Percentiles rank a stretch among this genome's conserved stretches.
These are phyloP conservation scores for Tryphoninae sp. DNA, from an alignment of 2,888 invertebrate species.

Conservation along the genomic window DNA sequence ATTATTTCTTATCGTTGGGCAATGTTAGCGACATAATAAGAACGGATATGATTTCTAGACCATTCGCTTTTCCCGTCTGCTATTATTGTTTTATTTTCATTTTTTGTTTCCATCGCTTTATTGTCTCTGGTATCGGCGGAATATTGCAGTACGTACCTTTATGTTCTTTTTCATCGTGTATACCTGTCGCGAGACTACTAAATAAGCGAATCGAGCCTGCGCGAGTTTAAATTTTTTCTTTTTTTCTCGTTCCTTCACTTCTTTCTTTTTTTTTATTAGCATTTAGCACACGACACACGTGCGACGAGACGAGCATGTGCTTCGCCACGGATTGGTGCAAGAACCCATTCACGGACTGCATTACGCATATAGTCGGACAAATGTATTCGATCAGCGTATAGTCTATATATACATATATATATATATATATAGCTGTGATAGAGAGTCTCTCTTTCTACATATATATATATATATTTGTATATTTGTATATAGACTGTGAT, in stretches of 20 bases:
- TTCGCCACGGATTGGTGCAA: constrained; percentile 66
- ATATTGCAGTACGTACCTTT: constrained; percentile 41
- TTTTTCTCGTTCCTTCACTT: constrained; percentile 23
- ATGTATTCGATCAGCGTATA: constrained; percentile 4
- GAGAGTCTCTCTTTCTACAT: not conserved
- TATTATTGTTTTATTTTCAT: constrained; percentile 14
- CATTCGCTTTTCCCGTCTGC: constrained; percentile 3
- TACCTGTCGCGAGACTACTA: not conserved
- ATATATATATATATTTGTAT: not conserved
- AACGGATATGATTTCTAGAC: not conserved
- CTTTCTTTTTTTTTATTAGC: constrained; percentile 60
- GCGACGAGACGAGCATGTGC: constrained; percentile 45
- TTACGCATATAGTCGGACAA: constrained; percentile 22
- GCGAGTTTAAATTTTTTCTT: constrained; percentile 38
- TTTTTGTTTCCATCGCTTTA: not conserved
- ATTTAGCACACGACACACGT: constrained; percentile 69
- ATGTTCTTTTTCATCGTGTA: constrained; percentile 30
- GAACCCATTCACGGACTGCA: constrained; percentile 62
- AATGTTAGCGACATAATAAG: not conserved
- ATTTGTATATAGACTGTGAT: not conserved
- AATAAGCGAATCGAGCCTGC: constrained; percentile 22
- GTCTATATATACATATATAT: not conserved
- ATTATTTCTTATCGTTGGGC: not conserved
- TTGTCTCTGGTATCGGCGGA: constrained; percentile 24
- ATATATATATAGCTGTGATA: not conserved